Evolutionary conservation across 2,888 invertebrate species (phyloP).

Genomic region (Hemistola chrysoprasaria): DNA sequence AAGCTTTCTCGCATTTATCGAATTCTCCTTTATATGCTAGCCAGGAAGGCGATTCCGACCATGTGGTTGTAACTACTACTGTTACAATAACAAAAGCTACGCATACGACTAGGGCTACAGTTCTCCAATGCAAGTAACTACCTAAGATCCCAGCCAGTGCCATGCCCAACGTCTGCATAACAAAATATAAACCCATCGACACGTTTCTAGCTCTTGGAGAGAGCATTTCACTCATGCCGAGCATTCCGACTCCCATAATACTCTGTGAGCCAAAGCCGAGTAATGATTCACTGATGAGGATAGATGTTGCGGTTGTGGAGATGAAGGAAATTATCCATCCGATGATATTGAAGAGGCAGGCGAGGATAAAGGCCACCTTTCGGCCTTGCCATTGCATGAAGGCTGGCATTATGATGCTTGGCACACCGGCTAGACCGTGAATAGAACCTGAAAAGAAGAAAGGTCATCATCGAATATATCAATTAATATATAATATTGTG

Average conservation of each 20-base stretch:
- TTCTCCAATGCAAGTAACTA: conserved; percentile 8
- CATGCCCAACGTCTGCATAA: conserved; percentile 1
- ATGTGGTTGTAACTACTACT: neutral
- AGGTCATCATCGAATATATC: neutral
- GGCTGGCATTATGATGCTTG: conserved; percentile 5
- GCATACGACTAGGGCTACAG: conserved; percentile 1
- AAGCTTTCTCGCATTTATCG: conserved; percentile 1
- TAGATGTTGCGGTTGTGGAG: neutral
- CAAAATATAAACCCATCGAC: neutral
- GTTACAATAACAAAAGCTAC: neutral
- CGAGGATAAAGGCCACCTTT: conserved; percentile 6
- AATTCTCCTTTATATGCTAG: conserved; percentile 6
- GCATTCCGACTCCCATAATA: conserved; percentile 4
- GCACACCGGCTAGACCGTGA: conserved; percentile 11
- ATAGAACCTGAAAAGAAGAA: conserved; percentile 9
- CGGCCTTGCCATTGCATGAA: conserved; percentile 15
- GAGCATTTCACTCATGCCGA: conserved; percentile 1
- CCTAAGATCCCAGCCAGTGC: conserved; percentile 1
- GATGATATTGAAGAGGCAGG: conserved; percentile 1
- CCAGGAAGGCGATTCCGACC: conserved; percentile 9
- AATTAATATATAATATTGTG: neutral
- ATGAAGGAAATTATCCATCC: conserved; percentile 8
- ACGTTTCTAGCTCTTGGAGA: neutral
- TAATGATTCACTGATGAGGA: conserved; percentile 11
- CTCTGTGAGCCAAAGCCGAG: conserved; percentile 9